Evolutionary conservation across 1,140 invertebrate genomes (phyloP), one percentile per base, ranked within the genome.

Genomic region (Mamestra configurata): DNA sequence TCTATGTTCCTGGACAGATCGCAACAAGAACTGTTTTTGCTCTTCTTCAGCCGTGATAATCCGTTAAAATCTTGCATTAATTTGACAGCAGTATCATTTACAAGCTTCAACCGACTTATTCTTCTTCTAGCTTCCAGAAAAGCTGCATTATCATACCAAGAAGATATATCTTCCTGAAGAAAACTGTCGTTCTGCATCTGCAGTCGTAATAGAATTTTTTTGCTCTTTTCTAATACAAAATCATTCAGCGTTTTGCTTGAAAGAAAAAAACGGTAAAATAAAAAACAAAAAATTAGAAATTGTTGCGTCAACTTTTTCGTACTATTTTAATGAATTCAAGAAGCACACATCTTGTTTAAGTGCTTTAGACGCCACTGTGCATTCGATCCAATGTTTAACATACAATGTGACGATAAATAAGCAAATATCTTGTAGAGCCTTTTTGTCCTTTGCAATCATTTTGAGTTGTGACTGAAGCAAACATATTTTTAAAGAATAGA

Each of bases 401-500:
- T 40, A 72, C 0, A 15, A 49, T 27, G 8, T 35, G 2, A 37
- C 70, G n/a, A 72, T 55, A 18, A 72, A 72, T 22, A 53, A 20
- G n/a, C 70, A 72, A 10, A 72, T 27, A 13, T 53, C 70, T 11
- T 15, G n/a, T 1, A 72, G 27, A 6, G 49, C 49, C 1, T 5
- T 0, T 49, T 72, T 72, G 11, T 55, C 49, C 35, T 70, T 70
- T 6, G 2, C 2, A 2, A 2, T 49, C 0, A 70, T 51, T 49
- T 51, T 70, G 10, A 70, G 20, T 51, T 70, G 66, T 1, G 66
- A 49, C 4, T 27, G 15, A 5, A 70, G 11, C 11, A 70, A 70
- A 2, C 24, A 79, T 82, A 93, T 92, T 89, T 95, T 94, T 51
- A 93, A 83, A 49, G 80, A 83, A 76, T 94, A 95, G 77, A 95